A percentile compares a stretch with the other conserved stretches of the same genome.
phyloP scores from a whole-genome alignment of 2,888 invertebrate genomes.

The Choristoneura rosaceana region DNA sequence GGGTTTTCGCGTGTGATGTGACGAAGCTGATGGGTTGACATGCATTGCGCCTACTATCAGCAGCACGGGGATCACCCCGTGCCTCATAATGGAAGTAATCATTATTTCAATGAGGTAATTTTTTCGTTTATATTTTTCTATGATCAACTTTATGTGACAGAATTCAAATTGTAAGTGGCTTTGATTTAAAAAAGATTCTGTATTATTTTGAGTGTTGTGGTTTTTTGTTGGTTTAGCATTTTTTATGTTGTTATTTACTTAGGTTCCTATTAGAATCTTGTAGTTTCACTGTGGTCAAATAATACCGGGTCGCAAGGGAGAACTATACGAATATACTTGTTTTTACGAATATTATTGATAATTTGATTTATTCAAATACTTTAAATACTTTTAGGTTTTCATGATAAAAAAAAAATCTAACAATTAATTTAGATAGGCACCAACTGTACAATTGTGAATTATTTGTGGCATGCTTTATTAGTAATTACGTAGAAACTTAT shows the following conservation, averaged over 20 bases:
- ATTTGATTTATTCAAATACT: no score
- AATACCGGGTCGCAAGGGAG: background rate
- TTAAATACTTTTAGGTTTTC: no score
- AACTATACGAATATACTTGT: background rate
- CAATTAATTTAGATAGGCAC: no score
- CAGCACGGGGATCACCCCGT: conserved; percentile 79
- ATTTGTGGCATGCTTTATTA: background rate
- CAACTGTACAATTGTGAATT: background rate
- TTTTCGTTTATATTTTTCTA: conserved; percentile 20
- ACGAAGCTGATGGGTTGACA: conserved; percentile 70
- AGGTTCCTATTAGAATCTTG: background rate
- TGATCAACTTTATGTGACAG: conserved; percentile 8
- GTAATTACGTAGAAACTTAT: background rate
- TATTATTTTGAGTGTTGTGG: background rate
- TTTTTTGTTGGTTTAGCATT: background rate
- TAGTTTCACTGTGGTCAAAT: background rate
- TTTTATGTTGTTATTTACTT: background rate
- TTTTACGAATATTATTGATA: no score
- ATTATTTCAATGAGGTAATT: conserved; percentile 80
- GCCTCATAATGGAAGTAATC: conserved; percentile 74
- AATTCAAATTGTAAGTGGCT: background rate
- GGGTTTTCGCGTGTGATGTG: conserved; percentile 70
- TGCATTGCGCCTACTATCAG: conserved; percentile 83
- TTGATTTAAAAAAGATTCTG: background rate
- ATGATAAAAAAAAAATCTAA: no score